Evolutionary conservation across 2,797 vertebrate species (phyloP).

Genomic region (Psittacula echo): DNA sequence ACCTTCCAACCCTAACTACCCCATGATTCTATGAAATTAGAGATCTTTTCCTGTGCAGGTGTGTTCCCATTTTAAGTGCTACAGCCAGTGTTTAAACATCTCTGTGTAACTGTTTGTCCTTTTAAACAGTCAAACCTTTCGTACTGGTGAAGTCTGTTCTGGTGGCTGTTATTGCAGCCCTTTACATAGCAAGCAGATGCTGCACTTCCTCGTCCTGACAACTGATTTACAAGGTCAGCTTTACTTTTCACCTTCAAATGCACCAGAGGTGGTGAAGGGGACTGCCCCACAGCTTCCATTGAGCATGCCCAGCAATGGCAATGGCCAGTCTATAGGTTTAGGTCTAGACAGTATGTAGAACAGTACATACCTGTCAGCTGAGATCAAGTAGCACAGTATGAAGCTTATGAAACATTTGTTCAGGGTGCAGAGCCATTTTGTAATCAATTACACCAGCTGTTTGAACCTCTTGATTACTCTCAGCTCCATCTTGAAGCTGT

Average conservation of each 20-base stretch:
- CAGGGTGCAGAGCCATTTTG: not conserved
- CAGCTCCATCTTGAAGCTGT: not conserved
- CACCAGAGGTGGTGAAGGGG: not conserved
- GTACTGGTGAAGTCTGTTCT: not conserved
- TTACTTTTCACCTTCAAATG: not conserved
- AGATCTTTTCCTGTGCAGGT: not conserved
- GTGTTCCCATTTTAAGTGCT: not conserved
- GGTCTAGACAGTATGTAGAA: not conserved
- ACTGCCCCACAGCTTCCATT: not conserved
- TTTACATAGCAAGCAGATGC: not conserved
- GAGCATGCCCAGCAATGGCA: not conserved
- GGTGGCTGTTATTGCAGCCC: not conserved
- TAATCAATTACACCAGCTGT: not conserved
- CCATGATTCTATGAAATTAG: not conserved
- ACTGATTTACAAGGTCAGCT: not conserved
- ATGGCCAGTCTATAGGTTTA: not conserved
- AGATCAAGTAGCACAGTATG: not conserved
- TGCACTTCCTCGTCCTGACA: not conserved
- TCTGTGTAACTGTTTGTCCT: not conserved
- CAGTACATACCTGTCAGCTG: not conserved
- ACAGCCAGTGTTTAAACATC: not conserved
- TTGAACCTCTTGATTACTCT: not conserved
- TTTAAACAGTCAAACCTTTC: not conserved
- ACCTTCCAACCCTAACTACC: not conserved
- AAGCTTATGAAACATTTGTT: not conserved